Evolutionary conservation across 1,140 invertebrate genomes (phyloP).

Genomic region (Cydia strobilella): DNA sequence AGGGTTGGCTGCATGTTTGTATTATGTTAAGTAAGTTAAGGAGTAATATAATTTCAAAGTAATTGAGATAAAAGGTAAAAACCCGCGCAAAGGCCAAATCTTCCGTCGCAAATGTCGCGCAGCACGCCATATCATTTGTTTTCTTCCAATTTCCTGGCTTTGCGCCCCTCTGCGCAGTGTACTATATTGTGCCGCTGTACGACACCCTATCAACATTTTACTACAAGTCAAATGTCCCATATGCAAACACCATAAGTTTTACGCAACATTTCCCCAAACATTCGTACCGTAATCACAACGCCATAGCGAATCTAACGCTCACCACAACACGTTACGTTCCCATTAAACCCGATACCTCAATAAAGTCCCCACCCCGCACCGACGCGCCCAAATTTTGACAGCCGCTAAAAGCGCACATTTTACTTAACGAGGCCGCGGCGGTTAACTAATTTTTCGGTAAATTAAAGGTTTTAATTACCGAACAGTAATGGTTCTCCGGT

Average conservation of each 20-base stretch:
- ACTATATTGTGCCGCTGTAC: neutral
- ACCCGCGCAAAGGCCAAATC: too few relatives aligned
- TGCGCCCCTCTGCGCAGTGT: neutral
- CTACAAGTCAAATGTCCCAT: neutral
- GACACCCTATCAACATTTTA: neutral
- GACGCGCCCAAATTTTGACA: constrained; percentile 26
- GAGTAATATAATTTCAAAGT: too few relatives aligned
- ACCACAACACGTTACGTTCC: constrained; percentile 2
- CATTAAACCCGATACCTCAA: constrained; percentile 28
- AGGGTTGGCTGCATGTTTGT: too few relatives aligned
- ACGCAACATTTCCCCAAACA: neutral
- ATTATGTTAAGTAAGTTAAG: too few relatives aligned
- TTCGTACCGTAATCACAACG: neutral
- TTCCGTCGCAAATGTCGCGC: too few relatives aligned
- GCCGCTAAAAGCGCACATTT: constrained; percentile 22
- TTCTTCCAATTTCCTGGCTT: too few relatives aligned
- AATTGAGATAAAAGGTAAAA: too few relatives aligned
- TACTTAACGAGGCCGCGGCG: neutral
- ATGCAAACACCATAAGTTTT: neutral
- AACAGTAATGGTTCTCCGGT: constrained; percentile 3
- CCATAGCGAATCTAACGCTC: neutral
- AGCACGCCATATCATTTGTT: too few relatives aligned
- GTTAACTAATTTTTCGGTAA: constrained; percentile 29
- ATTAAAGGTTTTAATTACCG: constrained; percentile 32
- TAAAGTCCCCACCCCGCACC: constrained; percentile 2